phyloP scores from a whole-genome alignment of 2,888 invertebrate species.

The Molorchus minor region DNA sequence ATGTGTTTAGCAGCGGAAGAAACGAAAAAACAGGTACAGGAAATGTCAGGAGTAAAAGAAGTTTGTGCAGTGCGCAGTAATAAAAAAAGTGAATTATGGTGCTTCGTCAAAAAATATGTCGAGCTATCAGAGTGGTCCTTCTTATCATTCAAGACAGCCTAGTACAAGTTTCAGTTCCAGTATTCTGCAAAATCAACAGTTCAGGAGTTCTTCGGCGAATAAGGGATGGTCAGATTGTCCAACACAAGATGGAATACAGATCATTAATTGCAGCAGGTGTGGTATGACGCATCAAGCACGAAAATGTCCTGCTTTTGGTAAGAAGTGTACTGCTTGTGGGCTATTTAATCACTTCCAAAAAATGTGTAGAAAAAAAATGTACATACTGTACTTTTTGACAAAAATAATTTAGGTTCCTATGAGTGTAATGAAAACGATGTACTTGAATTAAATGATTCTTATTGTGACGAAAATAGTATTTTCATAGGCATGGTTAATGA shows the following conservation, averaged over 20 bases:
- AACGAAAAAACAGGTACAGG: conserved; percentile 8
- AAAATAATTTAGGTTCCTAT: no score
- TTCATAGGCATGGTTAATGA: not conserved
- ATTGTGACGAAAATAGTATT: not conserved
- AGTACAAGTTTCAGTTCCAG: no score
- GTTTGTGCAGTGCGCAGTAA: not conserved
- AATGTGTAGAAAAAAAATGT: conserved; percentile 24
- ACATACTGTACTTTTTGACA: not conserved
- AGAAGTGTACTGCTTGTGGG: conserved; percentile 17
- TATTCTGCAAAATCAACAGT: no score
- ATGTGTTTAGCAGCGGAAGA: not conserved
- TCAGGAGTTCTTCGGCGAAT: no score
- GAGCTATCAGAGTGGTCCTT: no score
- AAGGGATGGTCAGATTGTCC: no score
- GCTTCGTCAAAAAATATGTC: no score
- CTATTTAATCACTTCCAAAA: conserved; percentile 15
- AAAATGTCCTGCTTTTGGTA: conserved; percentile 14
- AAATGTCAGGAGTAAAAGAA: no score
- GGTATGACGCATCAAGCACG: not conserved
- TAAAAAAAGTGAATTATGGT: no score
- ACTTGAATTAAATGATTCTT: not conserved
- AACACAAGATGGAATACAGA: not conserved
- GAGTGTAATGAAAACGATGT: not conserved
- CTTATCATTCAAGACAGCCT: not conserved
- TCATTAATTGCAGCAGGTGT: conserved; percentile 8